A percentile compares a stretch with the other conserved stretches of the same genome.
phyloP scores from a whole-genome alignment of 1,140 invertebrate species.

The Popillia japonica region DNA sequence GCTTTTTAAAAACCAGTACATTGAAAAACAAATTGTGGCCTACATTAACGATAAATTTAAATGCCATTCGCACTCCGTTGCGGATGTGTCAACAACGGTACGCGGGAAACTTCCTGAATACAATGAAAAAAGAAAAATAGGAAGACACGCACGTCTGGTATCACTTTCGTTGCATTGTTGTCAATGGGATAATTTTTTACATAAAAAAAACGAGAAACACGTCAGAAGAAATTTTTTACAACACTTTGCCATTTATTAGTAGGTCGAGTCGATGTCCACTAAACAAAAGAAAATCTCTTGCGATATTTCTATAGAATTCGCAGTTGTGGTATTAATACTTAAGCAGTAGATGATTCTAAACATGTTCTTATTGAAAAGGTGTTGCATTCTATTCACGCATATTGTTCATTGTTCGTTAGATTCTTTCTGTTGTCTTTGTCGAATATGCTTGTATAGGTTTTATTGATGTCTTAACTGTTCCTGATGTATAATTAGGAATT shows the following conservation, averaged over 20 bases:
- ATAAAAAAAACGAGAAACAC: neutral
- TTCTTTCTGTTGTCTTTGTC: no score
- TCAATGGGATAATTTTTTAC: neutral
- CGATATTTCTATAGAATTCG: neutral
- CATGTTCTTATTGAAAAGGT: no score
- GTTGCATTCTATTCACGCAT: no score
- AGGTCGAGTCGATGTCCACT: slow-evolving; percentile 2
- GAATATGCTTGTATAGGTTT: no score
- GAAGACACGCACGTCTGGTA: slow-evolving; percentile 12
- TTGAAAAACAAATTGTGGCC: neutral
- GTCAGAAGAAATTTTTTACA: neutral
- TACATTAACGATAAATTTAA: neutral
- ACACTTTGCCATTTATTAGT: neutral
- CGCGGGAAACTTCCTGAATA: slow-evolving; percentile 7
- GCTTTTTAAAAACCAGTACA: no score
- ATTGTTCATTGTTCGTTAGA: no score
- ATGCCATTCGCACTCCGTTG: neutral
- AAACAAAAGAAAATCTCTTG: neutral
- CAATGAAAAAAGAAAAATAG: slow-evolving; percentile 1
- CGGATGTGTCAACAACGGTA: neutral
- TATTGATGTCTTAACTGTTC: no score
- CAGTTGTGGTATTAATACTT: no score
- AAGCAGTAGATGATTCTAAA: no score
- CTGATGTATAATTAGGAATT: no score
- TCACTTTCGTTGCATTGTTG: slow-evolving; percentile 5